phyloP scores from a whole-genome alignment of 2,888 invertebrate genomes.

The Diabrotica balteata region DNA sequence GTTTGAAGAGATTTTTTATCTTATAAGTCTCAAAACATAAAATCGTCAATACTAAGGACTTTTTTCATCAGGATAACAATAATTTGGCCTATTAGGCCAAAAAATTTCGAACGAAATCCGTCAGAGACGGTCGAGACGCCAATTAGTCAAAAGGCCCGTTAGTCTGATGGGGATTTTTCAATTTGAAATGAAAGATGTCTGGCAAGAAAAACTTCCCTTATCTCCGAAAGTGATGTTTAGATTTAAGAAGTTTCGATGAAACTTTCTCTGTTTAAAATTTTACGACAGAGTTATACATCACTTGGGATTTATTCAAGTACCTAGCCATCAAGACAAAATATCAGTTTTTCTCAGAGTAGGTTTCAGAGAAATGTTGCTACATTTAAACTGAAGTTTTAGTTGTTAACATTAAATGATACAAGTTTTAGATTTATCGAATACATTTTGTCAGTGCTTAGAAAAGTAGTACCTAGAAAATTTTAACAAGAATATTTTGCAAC shows the following conservation, averaged over 20 bases:
- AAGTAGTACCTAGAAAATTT: too few species aligned
- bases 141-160: neutral
- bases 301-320: neutral
- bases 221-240: constrained; percentile 2
- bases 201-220: neutral
- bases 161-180: neutral
- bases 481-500: too few species aligned
- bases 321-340: too few species aligned
- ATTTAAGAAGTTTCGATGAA: constrained; percentile 2
- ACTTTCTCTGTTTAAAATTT: constrained; percentile 3
- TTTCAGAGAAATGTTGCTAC: too few species aligned
- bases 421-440: too few species aligned
- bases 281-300: constrained; percentile 1
- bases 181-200: constrained; percentile 6
- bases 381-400: too few species aligned
- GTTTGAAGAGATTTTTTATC: too few species aligned
- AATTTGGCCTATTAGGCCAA: constrained; percentile 4
- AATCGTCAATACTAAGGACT: too few species aligned
- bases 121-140: neutral
- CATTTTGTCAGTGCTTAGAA: too few species aligned
- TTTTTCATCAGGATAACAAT: neutral
- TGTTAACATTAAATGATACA: too few species aligned
- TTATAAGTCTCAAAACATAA: too few species aligned
- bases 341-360: too few species aligned
- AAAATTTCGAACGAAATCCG: neutral